Conservation (phyloP, 2,797 vertebrate genomes). For the Trematomus bernacchii region DNA sequence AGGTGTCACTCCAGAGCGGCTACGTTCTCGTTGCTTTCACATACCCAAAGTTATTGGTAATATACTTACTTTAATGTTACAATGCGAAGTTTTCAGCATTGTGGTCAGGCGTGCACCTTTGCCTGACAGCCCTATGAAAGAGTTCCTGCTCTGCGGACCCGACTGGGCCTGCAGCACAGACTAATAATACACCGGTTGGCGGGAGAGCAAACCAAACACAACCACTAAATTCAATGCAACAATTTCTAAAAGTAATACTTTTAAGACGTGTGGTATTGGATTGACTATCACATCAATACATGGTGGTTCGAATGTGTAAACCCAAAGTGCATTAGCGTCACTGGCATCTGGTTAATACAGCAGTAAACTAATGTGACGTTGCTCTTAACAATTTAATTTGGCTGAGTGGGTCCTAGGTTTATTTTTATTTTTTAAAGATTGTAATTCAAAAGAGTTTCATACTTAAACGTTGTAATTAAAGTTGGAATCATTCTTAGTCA, state of each 20-base stretch:
- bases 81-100: not conserved
- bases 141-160: slow-evolving; percentile 19
- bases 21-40: not conserved
- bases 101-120: not conserved
- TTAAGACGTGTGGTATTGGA: fast-evolving
- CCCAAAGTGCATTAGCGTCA: not conserved
- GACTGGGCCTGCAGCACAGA: slow-evolving; percentile 55
- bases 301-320: not conserved
- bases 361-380: not conserved
- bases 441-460: not conserved
- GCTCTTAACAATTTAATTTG: not conserved
- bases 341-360: not conserved
- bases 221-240: not conserved
- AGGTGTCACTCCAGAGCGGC: not conserved
- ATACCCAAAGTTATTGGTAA: fast-evolving
- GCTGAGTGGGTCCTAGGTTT: not conserved
- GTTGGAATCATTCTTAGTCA: not conserved
- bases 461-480: not conserved
- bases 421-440: not conserved
- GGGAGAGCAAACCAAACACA: slow-evolving; percentile 80
- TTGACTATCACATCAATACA: not conserved
- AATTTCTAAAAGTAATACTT: fast-evolving
- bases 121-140: slow-evolving; percentile 26
- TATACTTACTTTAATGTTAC: not conserved
- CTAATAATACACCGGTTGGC: slow-evolving; percentile 75